Percentiles rank a stretch among this genome's conserved stretches.
phyloP scores from a whole-genome alignment of 2,888 invertebrate genomes.

The Cordilura impudica region DNA sequence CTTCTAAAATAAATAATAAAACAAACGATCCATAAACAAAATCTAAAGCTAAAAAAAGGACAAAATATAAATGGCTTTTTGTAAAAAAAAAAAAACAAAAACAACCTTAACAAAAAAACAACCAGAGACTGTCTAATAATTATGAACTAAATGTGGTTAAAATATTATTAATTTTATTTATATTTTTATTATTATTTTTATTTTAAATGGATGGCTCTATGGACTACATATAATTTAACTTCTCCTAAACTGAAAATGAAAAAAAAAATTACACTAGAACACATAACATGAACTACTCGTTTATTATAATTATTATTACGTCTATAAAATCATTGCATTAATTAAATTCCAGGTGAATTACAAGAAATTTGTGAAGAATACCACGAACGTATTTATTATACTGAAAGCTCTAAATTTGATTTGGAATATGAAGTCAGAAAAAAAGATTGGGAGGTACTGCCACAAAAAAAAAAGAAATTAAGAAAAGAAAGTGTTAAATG shows the following conservation, averaged over 20 bases:
- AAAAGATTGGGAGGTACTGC: slow-evolving; percentile 98
- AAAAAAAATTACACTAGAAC: slow-evolving; percentile 61
- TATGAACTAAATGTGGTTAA: slow-evolving; percentile 1
- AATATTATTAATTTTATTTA: not conserved
- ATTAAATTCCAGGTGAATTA: slow-evolving; percentile 81
- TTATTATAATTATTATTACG: not conserved
- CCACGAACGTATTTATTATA: slow-evolving; percentile 97
- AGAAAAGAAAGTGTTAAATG: not conserved
- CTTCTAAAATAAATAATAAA: slow-evolving; percentile 34
- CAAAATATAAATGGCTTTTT: slow-evolving; percentile 27
- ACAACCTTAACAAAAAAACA: slow-evolving; percentile 8
- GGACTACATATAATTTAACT: not conserved
- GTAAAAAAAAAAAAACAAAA: not conserved
- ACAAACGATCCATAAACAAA: not conserved
- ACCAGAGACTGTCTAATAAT: not conserved
- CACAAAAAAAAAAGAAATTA: slow-evolving; percentile 76
- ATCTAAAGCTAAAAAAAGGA: not conserved
- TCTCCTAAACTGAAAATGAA: not conserved
- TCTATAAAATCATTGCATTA: not conserved
- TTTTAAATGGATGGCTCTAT: slow-evolving; percentile 15
- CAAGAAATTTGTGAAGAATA: slow-evolving; percentile 96
- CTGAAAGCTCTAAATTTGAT: slow-evolving; percentile 99
- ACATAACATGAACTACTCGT: slow-evolving; percentile 63
- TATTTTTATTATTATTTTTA: slow-evolving; percentile 8
- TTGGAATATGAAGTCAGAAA: slow-evolving; percentile 99